Evolutionary conservation across 2,113 vertebrate genomes (phyloP).

Genomic region (Ardeotis arabs): DNA sequence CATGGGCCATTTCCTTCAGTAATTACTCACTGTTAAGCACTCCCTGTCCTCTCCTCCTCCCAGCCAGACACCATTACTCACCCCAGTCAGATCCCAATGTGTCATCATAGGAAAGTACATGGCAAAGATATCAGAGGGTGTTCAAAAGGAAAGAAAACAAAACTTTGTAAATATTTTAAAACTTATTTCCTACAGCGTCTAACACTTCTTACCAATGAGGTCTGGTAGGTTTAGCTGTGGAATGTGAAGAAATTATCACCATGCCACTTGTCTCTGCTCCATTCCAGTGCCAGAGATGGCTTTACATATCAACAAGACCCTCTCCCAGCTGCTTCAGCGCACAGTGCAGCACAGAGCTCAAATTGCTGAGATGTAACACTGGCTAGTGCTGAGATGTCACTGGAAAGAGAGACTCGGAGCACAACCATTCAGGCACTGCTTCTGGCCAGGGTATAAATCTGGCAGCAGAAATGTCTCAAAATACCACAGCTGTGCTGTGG

Average conservation of each 20-base stretch:
- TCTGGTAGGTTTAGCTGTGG: not conserved
- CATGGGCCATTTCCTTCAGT: slow-evolving; percentile 20
- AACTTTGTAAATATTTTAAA: slow-evolving; percentile 44
- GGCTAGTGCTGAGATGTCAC: slow-evolving; percentile 11
- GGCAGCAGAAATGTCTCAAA: slow-evolving; percentile 44
- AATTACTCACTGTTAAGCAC: slow-evolving; percentile 50
- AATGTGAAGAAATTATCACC: slow-evolving; percentile 34
- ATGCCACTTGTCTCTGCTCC: slow-evolving; percentile 5
- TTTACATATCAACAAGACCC: not conserved
- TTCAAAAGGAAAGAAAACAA: slow-evolving; percentile 61
- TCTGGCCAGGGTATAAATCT: slow-evolving; percentile 22
- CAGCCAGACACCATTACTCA: slow-evolving; percentile 61
- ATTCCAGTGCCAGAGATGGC: not conserved
- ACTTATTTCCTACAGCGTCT: slow-evolving; percentile 36
- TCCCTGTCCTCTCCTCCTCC: slow-evolving; percentile 40
- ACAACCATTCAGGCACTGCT: slow-evolving; percentile 20
- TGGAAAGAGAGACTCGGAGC: not conserved
- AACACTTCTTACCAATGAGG: slow-evolving; percentile 7
- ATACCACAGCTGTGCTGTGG: slow-evolving; percentile 27
- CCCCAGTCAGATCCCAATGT: slow-evolving; percentile 49
- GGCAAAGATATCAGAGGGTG: slow-evolving; percentile 61
- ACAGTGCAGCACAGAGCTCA: not conserved
- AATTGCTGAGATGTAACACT: not conserved
- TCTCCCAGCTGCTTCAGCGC: not conserved
- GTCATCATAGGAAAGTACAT: slow-evolving; percentile 70